These are phyloP conservation scores for Stenotaenia linearis DNA, from an alignment of 2,888 invertebrate species.

Conservation along the genomic window DNA sequence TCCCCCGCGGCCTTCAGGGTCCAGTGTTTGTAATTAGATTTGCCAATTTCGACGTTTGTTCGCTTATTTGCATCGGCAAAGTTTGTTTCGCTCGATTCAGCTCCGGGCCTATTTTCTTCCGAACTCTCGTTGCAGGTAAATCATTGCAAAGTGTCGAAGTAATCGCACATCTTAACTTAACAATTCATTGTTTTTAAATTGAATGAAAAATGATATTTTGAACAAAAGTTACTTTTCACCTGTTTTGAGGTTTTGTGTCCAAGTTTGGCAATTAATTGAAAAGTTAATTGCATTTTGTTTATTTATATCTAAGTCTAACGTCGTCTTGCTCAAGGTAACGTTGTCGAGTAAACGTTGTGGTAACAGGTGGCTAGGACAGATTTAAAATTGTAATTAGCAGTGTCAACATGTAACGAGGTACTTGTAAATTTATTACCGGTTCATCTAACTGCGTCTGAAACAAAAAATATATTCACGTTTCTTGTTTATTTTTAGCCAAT, in stretches of 20 bases:
- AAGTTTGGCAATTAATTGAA: neutral
- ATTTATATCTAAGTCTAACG: neutral
- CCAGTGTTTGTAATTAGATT: slow-evolving; percentile 3
- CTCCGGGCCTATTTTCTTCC: neutral
- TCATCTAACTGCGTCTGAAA: no score
- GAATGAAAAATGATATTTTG: no score
- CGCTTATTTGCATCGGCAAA: neutral
- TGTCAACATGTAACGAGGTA: neutral
- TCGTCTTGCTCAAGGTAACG: neutral
- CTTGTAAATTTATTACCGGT: neutral
- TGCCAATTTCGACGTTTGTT: neutral
- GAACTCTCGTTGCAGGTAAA: neutral
- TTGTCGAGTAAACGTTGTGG: neutral
- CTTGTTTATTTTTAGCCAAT: neutral
- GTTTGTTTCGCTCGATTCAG: neutral
- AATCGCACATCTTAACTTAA: no score
- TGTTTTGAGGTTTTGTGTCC: no score
- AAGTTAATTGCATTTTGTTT: neutral
- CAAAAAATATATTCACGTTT: neutral
- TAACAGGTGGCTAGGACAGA: slow-evolving; percentile 10
- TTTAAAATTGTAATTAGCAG: slow-evolving; percentile 10
- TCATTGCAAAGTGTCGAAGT: neutral
- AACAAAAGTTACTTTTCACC: no score
- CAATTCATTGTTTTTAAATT: no score
- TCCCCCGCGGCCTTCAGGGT: neutral